Evolutionary conservation across 2,113 vertebrate genomes (phyloP), one percentile per base, ranked within the genome.

Genomic region (Porphyrio hochstetteri): DNA sequence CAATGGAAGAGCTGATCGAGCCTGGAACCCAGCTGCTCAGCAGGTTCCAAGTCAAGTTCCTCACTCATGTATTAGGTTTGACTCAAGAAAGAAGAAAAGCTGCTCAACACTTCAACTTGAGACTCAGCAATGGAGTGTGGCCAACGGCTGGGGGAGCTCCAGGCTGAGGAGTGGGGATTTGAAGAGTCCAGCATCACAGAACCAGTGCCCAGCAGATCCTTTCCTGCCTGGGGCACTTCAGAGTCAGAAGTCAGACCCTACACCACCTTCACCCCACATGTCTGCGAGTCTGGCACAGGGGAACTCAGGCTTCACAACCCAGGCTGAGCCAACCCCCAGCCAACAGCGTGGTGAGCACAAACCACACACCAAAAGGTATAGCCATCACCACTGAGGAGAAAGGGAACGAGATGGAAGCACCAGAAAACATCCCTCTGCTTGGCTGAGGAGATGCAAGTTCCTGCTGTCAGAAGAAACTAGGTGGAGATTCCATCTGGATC

Each of bases 361-460:
- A 9, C 7, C 1, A 0, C 5, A 38, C 2, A 5, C 87, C 48
- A 11, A 3, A 18, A 74, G 50, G 27, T 60, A 29, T 3, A 3
- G 76, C 52, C 69, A 18, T 40, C 8, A 2, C 35, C 64, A 20
- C 8, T 0, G 44, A 42, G 28, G 53, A 84, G 68, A 57, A 72
- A 86, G 28, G 42, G 16, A 24, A 29, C 0, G 10, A 60, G 53
- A 69, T 27, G 55, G 82, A 82, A 85, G 57, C 42, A 82, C 75
- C 42, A 63, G 52, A 28, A 72, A 36, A 7, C 24, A 24, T 36
- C 81, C 70, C 80, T 42, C 3, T 0, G 0, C 24, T 23, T n/a
- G 31, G 16, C 33, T 1, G 8, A 63, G 28, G 44, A 76, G 35
- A 40, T 8, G 3, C 0, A 3, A 78, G 74, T 35, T n/a, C 56